A percentile compares a stretch with the other conserved stretches of the same genome.
Evolutionary conservation across 2,797 vertebrate genomes (phyloP).

Genomic region (Gallinago nigripennis): DNA sequence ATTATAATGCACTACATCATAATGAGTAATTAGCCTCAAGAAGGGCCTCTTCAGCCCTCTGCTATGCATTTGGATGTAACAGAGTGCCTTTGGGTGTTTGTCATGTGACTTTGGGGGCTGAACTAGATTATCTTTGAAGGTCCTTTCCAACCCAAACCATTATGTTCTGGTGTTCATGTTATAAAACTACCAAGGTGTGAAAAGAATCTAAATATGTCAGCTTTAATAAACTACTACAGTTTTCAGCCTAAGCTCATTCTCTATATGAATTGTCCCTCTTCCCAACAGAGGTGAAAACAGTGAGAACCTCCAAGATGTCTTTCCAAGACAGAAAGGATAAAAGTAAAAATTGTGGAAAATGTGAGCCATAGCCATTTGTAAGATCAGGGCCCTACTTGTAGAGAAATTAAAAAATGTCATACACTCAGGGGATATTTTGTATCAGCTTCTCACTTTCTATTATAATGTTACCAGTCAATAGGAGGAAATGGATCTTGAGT

Average conservation of each 20-base stretch:
- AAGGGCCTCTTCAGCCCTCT: background rate
- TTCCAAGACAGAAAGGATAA: background rate
- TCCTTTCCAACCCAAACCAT: background rate
- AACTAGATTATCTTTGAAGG: background rate
- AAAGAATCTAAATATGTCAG: background rate
- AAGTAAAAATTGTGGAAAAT: background rate
- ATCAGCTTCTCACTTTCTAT: background rate
- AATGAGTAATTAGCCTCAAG: background rate
- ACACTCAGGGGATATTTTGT: background rate
- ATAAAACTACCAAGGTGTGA: background rate
- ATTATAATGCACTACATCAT: background rate
- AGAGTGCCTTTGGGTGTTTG: background rate
- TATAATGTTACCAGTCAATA: background rate
- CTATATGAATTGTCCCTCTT: background rate
- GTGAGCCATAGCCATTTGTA: background rate
- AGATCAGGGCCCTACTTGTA: background rate
- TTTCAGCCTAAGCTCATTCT: background rate
- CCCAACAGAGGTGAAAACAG: background rate
- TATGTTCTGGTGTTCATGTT: background rate
- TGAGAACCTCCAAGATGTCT: background rate
- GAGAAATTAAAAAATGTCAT: background rate
- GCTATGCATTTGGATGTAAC: background rate
- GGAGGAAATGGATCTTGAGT: background rate
- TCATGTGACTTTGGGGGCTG: rapidly evolving
- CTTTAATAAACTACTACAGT: background rate